phyloP scores from a whole-genome alignment of 2,888 invertebrate species.

The Siphlonurus alternatus region DNA sequence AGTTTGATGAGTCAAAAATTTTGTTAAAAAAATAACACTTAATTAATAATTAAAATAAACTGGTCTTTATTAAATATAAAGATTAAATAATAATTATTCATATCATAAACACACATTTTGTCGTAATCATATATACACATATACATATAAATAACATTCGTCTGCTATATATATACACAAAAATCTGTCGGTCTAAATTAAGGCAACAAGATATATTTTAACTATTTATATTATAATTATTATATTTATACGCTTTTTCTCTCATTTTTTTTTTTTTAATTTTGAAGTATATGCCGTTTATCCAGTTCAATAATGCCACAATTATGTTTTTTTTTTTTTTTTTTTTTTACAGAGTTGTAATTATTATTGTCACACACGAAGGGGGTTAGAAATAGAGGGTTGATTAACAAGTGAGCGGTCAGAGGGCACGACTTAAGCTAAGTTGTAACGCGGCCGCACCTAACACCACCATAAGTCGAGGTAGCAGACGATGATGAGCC shows the following conservation, averaged over 20 bases:
- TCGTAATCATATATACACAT: no score
- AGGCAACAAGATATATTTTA: background rate
- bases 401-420: background rate
- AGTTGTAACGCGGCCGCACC: background rate
- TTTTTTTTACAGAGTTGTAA: background rate
- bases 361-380: background rate
- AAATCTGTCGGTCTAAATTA: background rate
- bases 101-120: no score
- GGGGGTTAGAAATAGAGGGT: background rate
- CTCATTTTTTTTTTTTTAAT: no score
- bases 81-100: no score
- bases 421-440: background rate
- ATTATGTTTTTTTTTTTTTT: background rate
- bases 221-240: background rate
- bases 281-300: background rate
- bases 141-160: no score
- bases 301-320: background rate
- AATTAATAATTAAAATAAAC: no score
- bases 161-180: background rate
- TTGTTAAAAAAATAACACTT: no score
- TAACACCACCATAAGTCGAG: background rate
- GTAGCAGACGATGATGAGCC: background rate
- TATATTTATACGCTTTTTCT: no score
- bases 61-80: no score
- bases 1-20: no score